Base-by-base conservation (phyloP, 1,140 invertebrate genomes). In the Neodiprion lecontei region DNA sequence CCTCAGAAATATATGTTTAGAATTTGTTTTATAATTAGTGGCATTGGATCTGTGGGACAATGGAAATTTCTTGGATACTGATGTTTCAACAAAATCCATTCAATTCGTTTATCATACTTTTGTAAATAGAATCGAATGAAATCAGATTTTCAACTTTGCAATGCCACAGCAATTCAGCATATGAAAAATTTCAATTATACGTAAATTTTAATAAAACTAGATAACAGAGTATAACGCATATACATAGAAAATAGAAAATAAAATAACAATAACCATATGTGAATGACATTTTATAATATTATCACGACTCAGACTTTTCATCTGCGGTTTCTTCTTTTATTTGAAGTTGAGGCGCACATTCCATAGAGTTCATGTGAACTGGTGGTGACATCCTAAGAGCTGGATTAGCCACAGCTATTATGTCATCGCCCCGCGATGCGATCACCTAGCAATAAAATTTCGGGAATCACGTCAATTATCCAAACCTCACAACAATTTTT, bases 391-490 rank as follows among this genome's bases (percentile, higher is more conserved):
- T 87, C 0, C 90, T 90, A 75, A 96, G 88, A 3, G 95, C 95
- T 14, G 95, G 95, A 90, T 96, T 96, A 9, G 95, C 94, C 1
- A 96, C 95, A 0, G 95, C 95, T 81, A 96, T 96, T 78, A 96
- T 96, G 85, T 95, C 95, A 81, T 94, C 94, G 1, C 94, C 95
- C 28, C 94, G 92, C 0, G 95, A 94, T 0, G 95, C 93, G 77
- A 96, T 94, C 72, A 96, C 93, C 90, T 95, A 88, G 12, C 83
- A 79, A 49, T 71, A 72, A 71, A 73, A 66, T 77, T 49, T 69
- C 73, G 71, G 14, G 70, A 49, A 17, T 40, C 5, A 40, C 5
- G 28, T 40, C 28, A 40, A 40, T 40, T 40, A 40, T 40, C 5
- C 28, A 5, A 40, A 5, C 28, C 28, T 40, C 28, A 40, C 5